Evolutionary conservation across 37 sponge, comb jelly and placozoan genomes (phyloP), one percentile per base, ranked within the genome.

Genomic region (Spongia lamella): DNA sequence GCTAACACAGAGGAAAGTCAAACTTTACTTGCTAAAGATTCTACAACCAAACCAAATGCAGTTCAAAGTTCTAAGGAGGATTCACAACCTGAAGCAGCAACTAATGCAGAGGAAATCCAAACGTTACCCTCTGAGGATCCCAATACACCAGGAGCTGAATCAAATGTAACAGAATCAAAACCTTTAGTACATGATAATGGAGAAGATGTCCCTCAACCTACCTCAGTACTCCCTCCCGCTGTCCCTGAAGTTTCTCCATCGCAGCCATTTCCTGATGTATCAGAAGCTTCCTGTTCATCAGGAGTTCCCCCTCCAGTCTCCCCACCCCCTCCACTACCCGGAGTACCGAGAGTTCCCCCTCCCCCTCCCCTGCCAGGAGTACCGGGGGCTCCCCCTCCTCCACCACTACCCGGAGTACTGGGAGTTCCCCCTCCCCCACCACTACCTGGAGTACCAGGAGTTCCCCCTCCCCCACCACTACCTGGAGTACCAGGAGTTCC

Each of bases 361-460:
- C 61, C 66, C 37, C 79, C 84, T 38, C 84, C 81, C 26, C 82
- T 35, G 17, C 53, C 61, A 22, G 39, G 49, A 22, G 57, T 35
- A 13, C 14, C 36, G 3, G 68, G 17, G 3, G 68, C 30, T 62
- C 53, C 73, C 24, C 73, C 74, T 2, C 79, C 87, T 43, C 87
- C 80, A 40, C 87, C 80, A 6, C 70, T 74, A 27, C 72, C 60
- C 34, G 40, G 14, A 21, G 13, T 26, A 38, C 38, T 54, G 31
- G 70, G 35, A 26, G 35, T 40, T 27, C 66, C 70, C 24, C 77
- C 75, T 22, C 81, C 82, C 37, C 82, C 78, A 26, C 72, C 71
- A 33, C 50, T 49, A 21, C 66, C 66, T 3, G 72, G 49, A 50
- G 49, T 60, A 38, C 54, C 62, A 71, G 79, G 53, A 51, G 67